Evolutionary conservation across 2,797 vertebrate species (phyloP).

Genomic region (Adrianichthys oophorus): DNA sequence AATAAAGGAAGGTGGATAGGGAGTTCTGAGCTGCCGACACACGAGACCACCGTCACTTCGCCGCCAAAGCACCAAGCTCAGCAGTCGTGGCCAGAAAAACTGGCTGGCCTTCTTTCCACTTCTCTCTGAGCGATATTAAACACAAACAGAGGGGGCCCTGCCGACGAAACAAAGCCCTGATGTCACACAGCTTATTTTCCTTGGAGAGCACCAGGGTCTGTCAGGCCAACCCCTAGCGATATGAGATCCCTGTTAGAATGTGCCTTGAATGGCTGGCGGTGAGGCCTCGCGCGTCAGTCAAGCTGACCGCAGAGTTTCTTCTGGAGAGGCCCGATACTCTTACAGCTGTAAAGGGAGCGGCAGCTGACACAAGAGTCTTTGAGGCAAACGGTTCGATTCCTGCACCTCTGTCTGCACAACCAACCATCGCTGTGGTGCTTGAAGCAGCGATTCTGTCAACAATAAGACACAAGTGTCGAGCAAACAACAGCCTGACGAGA

Average conservation of each 20-base stretch:
- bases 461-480: constrained; percentile 42
- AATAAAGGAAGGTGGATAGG: constrained; percentile 10
- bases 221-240: constrained; percentile 83
- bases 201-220: constrained; percentile 83
- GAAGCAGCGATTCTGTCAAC: constrained; percentile 43
- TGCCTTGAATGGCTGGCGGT: constrained; percentile 70
- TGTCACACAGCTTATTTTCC: constrained; percentile 90
- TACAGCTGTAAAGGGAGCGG: constrained; percentile 45
- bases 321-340: constrained; percentile 64
- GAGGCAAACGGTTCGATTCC: constrained; percentile 41
- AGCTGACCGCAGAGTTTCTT: constrained; percentile 56
- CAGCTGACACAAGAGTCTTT: constrained; percentile 40
- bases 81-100: constrained; percentile 49
- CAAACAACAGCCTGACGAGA: constrained; percentile 45
- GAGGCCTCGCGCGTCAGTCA: constrained; percentile 70
- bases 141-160: constrained; percentile 89
- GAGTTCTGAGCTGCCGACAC: constrained; percentile 45
- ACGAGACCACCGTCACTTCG: constrained; percentile 52
- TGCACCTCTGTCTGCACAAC: constrained; percentile 3
- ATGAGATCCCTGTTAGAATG: constrained; percentile 82
- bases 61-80: constrained; percentile 45
- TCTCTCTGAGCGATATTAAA: constrained; percentile 82
- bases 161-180: constrained; percentile 88
- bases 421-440: constrained; percentile 32
- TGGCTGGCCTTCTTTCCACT: constrained; percentile 63